Conservation (phyloP, 1,140 invertebrate genomes). For the Lasioglossum baleicum region DNA sequence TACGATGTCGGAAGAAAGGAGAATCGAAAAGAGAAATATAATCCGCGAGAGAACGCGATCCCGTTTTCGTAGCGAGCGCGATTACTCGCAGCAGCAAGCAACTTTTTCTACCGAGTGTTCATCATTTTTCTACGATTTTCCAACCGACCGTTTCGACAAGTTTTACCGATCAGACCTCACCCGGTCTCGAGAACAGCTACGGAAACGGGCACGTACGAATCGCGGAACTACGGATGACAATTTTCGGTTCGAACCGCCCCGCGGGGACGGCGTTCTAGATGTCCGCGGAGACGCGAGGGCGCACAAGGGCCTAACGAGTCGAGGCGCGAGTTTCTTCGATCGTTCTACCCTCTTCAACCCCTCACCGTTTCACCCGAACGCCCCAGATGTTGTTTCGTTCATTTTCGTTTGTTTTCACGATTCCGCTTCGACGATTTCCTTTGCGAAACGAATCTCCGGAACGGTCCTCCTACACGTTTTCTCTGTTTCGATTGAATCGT, state of each 20-base stretch:
- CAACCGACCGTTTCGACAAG: neutral
- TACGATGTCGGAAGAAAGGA: conserved; percentile 11
- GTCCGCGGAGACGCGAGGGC: conserved; percentile 50
- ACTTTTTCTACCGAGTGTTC: conserved; percentile 34
- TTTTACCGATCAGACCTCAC: neutral
- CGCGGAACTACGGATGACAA: conserved; percentile 33
- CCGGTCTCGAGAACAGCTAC: conserved; percentile 28
- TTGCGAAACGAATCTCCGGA: neutral
- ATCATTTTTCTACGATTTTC: conserved; percentile 43
- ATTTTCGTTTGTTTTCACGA: conserved; percentile 3
- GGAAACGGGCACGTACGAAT: conserved; percentile 1
- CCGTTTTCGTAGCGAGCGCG: neutral
- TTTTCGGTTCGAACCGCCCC: conserved; percentile 18
- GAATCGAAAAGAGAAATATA: neutral
- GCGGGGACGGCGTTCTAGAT: conserved; percentile 44
- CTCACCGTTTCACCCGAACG: neutral
- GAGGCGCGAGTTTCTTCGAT: conserved; percentile 29
- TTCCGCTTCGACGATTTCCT: neutral
- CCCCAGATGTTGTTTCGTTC: neutral
- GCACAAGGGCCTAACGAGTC: conserved; percentile 58
- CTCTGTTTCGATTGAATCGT: conserved; percentile 25
- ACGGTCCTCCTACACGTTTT: neutral
- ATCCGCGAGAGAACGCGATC: neutral
- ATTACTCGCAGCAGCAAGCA: neutral
- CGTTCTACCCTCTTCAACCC: neutral